A percentile compares a stretch with the other conserved stretches of the same genome.
These are phyloP conservation scores for Ylistrum balloti DNA, from an alignment of 1,140 invertebrate species.

Conservation along the genomic window DNA sequence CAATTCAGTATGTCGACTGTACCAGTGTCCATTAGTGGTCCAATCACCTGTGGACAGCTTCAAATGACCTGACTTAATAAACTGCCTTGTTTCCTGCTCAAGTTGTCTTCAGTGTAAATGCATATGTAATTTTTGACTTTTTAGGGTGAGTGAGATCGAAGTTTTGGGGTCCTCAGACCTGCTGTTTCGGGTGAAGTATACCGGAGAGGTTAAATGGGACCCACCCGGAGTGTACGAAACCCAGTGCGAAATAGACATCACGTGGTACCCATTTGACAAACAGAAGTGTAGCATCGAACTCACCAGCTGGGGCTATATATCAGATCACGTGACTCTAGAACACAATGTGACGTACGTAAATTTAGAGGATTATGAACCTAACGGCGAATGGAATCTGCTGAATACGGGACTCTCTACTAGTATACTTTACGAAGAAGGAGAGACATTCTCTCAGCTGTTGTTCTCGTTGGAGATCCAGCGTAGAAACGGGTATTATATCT, in stretches of 20 bases:
- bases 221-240: slow-evolving; percentile 98
- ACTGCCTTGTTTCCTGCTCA: no score
- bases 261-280: slow-evolving; percentile 89
- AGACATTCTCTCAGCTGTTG: not conserved
- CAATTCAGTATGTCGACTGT: no score
- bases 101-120: no score
- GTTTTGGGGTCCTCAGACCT: not conserved
- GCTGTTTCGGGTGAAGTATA: slow-evolving; percentile 79
- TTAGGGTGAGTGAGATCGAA: no score
- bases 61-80: no score
- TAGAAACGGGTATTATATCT: not conserved
- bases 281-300: slow-evolving; percentile 98
- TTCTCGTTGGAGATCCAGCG: slow-evolving; percentile 11
- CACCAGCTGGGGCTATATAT: slow-evolving; percentile 95
- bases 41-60: no score
- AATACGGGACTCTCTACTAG: slow-evolving; percentile 5
- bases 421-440: slow-evolving; percentile 18
- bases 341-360: slow-evolving; percentile 32
- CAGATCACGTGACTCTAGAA: slow-evolving; percentile 44
- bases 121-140: no score
- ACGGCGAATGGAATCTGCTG: slow-evolving; percentile 62
- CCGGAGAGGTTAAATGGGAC: slow-evolving; percentile 97
- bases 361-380: slow-evolving; percentile 52
- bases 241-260: slow-evolving; percentile 91
- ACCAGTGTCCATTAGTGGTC: no score